Evolutionary conservation across 2,797 vertebrate genomes (phyloP).

Genomic region (Coregonus suidteri): DNA sequence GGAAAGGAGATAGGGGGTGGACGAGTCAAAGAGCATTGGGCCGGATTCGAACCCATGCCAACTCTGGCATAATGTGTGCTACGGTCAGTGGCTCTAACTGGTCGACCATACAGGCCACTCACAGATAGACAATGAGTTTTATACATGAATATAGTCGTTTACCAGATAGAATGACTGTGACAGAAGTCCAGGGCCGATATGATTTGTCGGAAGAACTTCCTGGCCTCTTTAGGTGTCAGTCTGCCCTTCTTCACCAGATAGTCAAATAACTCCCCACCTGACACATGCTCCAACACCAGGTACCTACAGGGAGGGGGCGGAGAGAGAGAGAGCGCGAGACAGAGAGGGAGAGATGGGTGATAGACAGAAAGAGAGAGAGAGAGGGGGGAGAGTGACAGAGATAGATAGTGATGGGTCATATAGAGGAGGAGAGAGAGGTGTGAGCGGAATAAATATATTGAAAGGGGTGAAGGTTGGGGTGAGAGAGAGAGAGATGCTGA

Average conservation of each 20-base stretch:
- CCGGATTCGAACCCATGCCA: no score
- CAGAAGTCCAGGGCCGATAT: slow-evolving; percentile 94
- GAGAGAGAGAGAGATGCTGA: background rate
- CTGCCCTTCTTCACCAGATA: slow-evolving; percentile 92
- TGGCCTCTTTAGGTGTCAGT: slow-evolving; percentile 90
- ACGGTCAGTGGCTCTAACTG: no score
- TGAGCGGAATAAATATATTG: no score
- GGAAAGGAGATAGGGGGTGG: background rate
- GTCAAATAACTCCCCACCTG: slow-evolving; percentile 90
- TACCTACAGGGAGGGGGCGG: slow-evolving; percentile 71
- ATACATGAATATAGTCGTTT: slow-evolving; percentile 44
- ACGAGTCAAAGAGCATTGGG: no score
- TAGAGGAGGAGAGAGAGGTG: background rate
- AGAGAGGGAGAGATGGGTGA: background rate
- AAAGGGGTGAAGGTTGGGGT: no score
- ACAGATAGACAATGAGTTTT: background rate
- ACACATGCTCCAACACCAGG: slow-evolving; percentile 92
- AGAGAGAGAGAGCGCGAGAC: background rate
- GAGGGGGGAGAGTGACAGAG: background rate
- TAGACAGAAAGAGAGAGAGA: background rate
- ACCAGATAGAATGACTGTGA: slow-evolving; percentile 95
- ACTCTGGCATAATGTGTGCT: no score
- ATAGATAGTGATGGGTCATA: no score
- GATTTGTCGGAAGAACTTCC: slow-evolving; percentile 94
- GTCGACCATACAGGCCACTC: background rate